Percentiles rank a stretch among this genome's conserved stretches.
Conservation (phyloP, 2,113 vertebrate genomes). For the Symphodus melops region DNA sequence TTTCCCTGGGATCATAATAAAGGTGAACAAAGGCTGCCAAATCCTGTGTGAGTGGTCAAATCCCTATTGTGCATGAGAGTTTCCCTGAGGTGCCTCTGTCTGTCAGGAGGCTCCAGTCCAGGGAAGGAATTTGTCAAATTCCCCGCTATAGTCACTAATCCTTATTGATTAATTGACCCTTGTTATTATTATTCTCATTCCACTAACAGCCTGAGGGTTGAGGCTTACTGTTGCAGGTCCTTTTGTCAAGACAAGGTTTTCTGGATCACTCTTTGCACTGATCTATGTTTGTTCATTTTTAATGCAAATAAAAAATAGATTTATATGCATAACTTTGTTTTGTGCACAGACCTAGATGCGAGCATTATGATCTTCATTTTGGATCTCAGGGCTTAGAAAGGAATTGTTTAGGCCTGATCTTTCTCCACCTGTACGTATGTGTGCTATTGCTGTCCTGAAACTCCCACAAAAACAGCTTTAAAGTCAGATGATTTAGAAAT, state of each 20-base stretch:
- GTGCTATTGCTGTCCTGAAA: not conserved
- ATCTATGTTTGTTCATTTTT: not conserved
- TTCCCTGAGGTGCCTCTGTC: slow-evolving; percentile 33
- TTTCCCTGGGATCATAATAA: slow-evolving; percentile 42
- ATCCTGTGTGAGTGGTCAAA: slow-evolving; percentile 55
- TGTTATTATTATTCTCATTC: slow-evolving; percentile 55
- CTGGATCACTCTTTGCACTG: not conserved
- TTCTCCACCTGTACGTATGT: too few species aligned
- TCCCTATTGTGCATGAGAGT: slow-evolving; percentile 42
- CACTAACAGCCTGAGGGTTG: slow-evolving; percentile 23
- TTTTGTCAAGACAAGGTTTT: slow-evolving; percentile 1
- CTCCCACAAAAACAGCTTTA: too few species aligned
- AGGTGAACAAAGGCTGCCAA: slow-evolving; percentile 48
- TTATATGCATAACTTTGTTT: slow-evolving; percentile 10
- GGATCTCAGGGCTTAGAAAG: slow-evolving; percentile 1
- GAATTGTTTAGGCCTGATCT: not conserved
- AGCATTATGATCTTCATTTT: slow-evolving; percentile 1
- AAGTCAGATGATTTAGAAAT: not conserved
- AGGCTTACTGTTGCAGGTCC: slow-evolving; percentile 2
- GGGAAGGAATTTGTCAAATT: slow-evolving; percentile 29
- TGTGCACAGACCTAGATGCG: slow-evolving; percentile 15
- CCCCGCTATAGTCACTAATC: slow-evolving; percentile 50
- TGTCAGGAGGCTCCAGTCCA: slow-evolving; percentile 21
- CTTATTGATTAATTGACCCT: slow-evolving; percentile 62
- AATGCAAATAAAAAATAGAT: slow-evolving; percentile 5